Evolutionary conservation across 2,888 invertebrate species (phyloP).

Genomic region (Napeogenes sylphis): DNA sequence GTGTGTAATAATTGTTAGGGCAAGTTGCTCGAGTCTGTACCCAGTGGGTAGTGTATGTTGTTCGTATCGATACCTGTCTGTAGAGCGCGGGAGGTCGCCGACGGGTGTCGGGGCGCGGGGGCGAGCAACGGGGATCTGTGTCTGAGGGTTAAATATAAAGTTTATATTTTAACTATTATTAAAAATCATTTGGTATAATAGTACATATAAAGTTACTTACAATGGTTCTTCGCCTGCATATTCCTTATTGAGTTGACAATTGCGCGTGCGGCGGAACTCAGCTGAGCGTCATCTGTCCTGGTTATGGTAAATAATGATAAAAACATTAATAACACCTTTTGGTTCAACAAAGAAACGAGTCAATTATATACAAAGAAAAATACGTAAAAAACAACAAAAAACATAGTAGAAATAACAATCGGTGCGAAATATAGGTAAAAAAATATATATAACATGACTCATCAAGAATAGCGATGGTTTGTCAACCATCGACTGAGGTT

Average conservation of each 20-base stretch:
- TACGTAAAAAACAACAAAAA: not conserved
- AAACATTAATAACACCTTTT: not conserved
- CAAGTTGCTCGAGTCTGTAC: too few relatives aligned
- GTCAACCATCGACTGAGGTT: too few relatives aligned
- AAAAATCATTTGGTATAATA: not conserved
- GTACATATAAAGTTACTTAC: slow-evolving; percentile 43
- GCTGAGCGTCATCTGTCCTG: slow-evolving; percentile 46
- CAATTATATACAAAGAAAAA: not conserved
- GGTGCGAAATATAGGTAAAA: too few relatives aligned
- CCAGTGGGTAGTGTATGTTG: too few relatives aligned
- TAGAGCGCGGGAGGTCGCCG: slow-evolving; percentile 47
- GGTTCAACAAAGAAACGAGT: too few relatives aligned
- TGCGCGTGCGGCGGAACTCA: slow-evolving; percentile 59
- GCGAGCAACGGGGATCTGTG: slow-evolving; percentile 15
- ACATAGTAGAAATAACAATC: too few relatives aligned
- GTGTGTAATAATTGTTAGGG: too few relatives aligned
- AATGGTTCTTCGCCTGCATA: slow-evolving; percentile 57
- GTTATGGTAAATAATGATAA: not conserved
- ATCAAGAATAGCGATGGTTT: too few relatives aligned
- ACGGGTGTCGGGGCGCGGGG: slow-evolving; percentile 34
- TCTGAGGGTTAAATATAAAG: too few relatives aligned
- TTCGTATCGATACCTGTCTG: slow-evolving; percentile 44
- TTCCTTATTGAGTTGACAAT: slow-evolving; percentile 63
- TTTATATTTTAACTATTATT: not conserved
- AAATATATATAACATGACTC: too few relatives aligned